Evolutionary conservation across 2,797 vertebrate genomes (phyloP).

Genomic region (Falco naumanni): DNA sequence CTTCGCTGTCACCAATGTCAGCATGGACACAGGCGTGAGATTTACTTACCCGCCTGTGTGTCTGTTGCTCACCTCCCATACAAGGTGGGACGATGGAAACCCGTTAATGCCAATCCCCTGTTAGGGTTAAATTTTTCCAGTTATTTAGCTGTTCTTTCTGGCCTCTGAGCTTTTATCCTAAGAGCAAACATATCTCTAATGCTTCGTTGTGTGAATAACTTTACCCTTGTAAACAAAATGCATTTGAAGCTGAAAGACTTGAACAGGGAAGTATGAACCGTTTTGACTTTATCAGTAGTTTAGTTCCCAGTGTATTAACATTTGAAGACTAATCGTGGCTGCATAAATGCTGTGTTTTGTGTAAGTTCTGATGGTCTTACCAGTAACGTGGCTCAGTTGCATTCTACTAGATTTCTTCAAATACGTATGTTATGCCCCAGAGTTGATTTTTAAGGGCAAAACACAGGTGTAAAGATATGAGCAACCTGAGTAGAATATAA

Average conservation of each 20-base stretch:
- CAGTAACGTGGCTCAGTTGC: constrained; percentile 22
- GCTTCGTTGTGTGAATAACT: constrained; percentile 1
- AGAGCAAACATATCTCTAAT: background rate
- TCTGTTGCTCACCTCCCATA: background rate
- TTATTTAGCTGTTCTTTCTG: constrained; percentile 4
- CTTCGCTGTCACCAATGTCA: background rate
- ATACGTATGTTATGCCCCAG: background rate
- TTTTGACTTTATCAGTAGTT: background rate
- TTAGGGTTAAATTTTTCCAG: background rate
- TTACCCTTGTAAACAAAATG: background rate
- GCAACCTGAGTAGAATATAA: background rate
- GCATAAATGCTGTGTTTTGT: background rate
- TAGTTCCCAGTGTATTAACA: background rate
- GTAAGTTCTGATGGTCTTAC: constrained; percentile 9
- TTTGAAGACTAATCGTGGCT: background rate
- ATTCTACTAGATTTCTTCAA: background rate
- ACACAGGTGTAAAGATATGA: background rate
- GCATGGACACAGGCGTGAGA: background rate
- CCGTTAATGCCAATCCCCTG: background rate
- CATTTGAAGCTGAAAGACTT: constrained; percentile 9
- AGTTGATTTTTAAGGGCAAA: background rate
- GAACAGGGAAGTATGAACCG: background rate
- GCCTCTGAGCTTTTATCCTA: constrained; percentile 5
- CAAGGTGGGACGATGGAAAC: background rate
- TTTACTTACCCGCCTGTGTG: background rate